Percentiles rank a stretch among this genome's conserved stretches.
Evolutionary conservation across 2,888 invertebrate species (phyloP).

Genomic region (Mythimna vitellina): DNA sequence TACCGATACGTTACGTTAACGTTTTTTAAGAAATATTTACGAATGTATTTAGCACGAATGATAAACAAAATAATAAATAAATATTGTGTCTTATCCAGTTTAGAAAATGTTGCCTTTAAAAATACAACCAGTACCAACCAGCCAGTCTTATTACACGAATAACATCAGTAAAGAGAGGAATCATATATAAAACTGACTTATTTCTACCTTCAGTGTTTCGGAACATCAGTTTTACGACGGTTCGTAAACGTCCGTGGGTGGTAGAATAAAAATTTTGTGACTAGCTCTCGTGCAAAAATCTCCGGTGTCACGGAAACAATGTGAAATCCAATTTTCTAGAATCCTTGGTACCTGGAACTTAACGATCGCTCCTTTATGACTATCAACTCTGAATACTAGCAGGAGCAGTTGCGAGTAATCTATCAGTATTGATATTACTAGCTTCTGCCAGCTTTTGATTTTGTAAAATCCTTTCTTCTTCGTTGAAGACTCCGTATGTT

Average conservation of each 20-base stretch:
- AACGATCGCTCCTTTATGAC: conserved; percentile 73
- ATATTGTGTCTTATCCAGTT: too few species aligned
- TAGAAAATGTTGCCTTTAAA: background rate
- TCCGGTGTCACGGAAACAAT: conserved; percentile 72
- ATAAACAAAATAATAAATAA: too few species aligned
- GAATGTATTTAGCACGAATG: too few species aligned
- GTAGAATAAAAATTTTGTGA: conserved; percentile 75
- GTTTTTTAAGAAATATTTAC: too few species aligned
- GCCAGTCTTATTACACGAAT: conserved; percentile 43
- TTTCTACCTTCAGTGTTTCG: conserved; percentile 64
- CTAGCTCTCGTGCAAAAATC: conserved; percentile 69
- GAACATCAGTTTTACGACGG: conserved; percentile 75
- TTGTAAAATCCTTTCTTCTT: too few species aligned
- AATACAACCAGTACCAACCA: conserved; percentile 6
- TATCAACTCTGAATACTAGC: conserved; percentile 65
- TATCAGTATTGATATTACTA: conserved; percentile 67
- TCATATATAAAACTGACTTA: conserved; percentile 66
- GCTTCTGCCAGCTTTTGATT: too few species aligned
- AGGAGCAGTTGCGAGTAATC: conserved; percentile 68
- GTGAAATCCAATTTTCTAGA: conserved; percentile 79
- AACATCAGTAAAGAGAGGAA: conserved; percentile 54
- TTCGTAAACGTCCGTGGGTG: conserved; percentile 75
- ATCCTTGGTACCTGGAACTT: conserved; percentile 62
- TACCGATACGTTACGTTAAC: too few species aligned
- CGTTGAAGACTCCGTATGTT: too few species aligned